phyloP scores from a whole-genome alignment of 1,140 invertebrate genomes.

The Mizuhopecten yessoensis region DNA sequence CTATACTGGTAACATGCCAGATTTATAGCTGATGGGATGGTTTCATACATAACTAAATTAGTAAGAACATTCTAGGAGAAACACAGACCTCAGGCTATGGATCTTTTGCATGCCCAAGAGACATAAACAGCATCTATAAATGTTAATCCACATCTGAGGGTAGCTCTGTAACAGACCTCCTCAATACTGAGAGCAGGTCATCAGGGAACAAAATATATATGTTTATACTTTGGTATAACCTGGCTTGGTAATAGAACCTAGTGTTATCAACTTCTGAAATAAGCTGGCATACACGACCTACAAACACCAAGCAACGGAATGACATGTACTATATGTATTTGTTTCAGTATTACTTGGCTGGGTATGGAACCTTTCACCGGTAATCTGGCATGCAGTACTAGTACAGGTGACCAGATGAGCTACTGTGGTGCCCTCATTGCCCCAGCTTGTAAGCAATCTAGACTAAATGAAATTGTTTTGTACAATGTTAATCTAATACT shows the following conservation, averaged over 20 bases:
- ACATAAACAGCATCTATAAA: neutral
- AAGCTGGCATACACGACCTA: too few species aligned
- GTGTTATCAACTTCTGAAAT: too few species aligned
- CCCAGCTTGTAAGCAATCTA: neutral
- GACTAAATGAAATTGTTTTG: neutral
- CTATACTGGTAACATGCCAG: too few species aligned
- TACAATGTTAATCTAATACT: neutral
- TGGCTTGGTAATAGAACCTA: neutral
- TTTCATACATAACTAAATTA: neutral
- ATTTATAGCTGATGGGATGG: neutral
- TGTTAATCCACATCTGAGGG: neutral
- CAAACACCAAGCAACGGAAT: too few species aligned
- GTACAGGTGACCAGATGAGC: neutral
- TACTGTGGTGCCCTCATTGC: neutral
- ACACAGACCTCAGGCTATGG: neutral
- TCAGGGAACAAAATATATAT: neutral
- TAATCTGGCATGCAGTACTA: neutral
- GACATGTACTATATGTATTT: too few species aligned
- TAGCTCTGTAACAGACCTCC: neutral
- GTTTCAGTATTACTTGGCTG: neutral
- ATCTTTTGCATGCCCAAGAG: neutral
- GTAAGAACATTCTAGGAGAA: neutral
- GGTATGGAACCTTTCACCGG: neutral
- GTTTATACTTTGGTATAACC: neutral
- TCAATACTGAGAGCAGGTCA: neutral